Evolutionary conservation across 2,113 vertebrate genomes (phyloP).

Genomic region (Varanus komodoensis): DNA sequence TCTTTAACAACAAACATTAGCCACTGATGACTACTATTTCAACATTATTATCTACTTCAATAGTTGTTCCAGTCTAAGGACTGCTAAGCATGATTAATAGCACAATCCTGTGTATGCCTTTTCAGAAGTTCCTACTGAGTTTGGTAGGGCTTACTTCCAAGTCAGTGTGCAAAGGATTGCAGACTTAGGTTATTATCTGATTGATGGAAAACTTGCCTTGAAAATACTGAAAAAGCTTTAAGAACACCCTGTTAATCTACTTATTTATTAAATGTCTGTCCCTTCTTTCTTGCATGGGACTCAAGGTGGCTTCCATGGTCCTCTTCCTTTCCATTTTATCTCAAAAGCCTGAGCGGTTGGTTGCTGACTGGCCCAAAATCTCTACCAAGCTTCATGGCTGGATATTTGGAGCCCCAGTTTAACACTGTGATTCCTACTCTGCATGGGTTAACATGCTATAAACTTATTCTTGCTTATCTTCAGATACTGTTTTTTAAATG

Average conservation of each 20-base stretch:
- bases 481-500: not conserved
- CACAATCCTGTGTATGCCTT: not conserved
- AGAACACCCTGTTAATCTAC: not conserved
- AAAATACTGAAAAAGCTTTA: not conserved
- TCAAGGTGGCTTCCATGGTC: too few relatives aligned
- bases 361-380: not conserved
- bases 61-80: not conserved
- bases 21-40: not conserved
- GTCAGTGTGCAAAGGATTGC: not conserved
- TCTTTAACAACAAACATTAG: not conserved
- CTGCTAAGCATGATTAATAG: not conserved
- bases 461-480: not conserved
- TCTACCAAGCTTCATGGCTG: too few relatives aligned
- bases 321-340: too few relatives aligned
- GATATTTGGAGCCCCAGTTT: too few relatives aligned
- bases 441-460: not conserved
- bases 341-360: too few relatives aligned
- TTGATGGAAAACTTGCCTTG: not conserved
- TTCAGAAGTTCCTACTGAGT: not conserved
- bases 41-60: not conserved
- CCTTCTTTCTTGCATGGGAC: too few relatives aligned
- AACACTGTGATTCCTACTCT: too few relatives aligned
- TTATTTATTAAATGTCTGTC: too few relatives aligned
- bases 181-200: not conserved
- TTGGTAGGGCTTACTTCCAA: not conserved